Conservation (phyloP, 2,888 invertebrate genomes). For the Allygus modestus region DNA sequence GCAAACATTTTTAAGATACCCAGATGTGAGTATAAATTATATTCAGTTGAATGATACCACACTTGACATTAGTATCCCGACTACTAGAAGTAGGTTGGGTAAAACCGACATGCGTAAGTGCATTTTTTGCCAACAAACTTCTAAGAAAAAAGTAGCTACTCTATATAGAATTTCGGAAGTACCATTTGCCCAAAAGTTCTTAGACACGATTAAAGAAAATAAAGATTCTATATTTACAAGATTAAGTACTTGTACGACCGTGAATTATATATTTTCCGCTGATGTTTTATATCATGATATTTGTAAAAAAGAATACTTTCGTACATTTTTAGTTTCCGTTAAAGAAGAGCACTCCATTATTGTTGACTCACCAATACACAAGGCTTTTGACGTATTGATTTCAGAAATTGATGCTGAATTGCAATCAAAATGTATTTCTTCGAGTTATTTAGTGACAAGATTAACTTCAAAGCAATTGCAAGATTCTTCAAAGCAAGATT, state of each 20-base stretch:
- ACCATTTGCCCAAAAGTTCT: conserved; percentile 15
- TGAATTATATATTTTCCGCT: conserved; percentile 45
- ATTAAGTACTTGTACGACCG: conserved; percentile 50
- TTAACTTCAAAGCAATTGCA: too few species aligned
- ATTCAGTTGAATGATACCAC: neutral
- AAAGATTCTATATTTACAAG: conserved; percentile 38
- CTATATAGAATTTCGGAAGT: conserved; percentile 11
- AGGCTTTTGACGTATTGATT: conserved; percentile 2
- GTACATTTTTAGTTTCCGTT: neutral
- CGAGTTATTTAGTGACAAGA: neutral
- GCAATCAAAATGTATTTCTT: conserved; percentile 40
- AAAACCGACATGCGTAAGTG: conserved; percentile 37
- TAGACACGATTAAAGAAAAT: neutral
- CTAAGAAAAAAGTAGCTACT: conserved; percentile 30
- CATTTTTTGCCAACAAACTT: conserved; percentile 41
- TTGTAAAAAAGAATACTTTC: conserved; percentile 51
- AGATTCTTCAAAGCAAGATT: too few species aligned
- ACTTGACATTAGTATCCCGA: conserved; percentile 14
- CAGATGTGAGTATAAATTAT: neutral
- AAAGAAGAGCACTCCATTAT: neutral
- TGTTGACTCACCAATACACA: neutral
- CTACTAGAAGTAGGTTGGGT: neutral
- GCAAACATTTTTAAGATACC: neutral
- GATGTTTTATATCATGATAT: conserved; percentile 45
- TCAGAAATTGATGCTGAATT: conserved; percentile 40